phyloP scores from a whole-genome alignment of 2,797 vertebrate genomes.

The Oreonectes daqikongensis region DNA sequence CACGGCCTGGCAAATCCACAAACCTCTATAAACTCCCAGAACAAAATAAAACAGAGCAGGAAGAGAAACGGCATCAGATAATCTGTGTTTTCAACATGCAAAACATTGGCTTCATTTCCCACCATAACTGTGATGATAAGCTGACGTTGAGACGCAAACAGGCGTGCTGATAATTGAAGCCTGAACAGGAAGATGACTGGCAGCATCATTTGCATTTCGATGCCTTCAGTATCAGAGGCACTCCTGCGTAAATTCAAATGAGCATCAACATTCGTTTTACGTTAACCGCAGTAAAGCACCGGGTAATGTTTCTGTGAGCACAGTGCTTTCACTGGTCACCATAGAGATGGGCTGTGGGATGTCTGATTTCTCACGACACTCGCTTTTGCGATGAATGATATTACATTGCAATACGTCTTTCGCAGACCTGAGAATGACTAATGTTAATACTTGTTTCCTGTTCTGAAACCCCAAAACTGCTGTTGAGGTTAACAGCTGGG shows the following conservation, averaged over 20 bases:
- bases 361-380: neutral
- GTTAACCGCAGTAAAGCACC: too few species aligned
- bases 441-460: constrained; percentile 18
- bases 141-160: neutral
- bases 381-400: constrained; percentile 25
- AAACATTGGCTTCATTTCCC: constrained; percentile 40
- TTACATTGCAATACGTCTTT: neutral
- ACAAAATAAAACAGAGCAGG: constrained; percentile 3
- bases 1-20: too few species aligned
- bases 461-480: constrained; percentile 4
- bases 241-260: constrained; percentile 45
- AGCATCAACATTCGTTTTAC: neutral
- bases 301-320: too few species aligned
- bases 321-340: constrained; percentile 7
- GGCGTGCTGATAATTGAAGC: neutral
- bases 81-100: constrained; percentile 29
- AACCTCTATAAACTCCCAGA: too few species aligned
- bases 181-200: neutral
- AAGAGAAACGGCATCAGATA: constrained; percentile 16
- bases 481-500: constrained; percentile 54
- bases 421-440: neutral
- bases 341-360: neutral
- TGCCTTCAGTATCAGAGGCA: neutral
- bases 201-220: constrained; percentile 37
- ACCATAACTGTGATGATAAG: constrained; percentile 13